Evolutionary conservation across 1,140 invertebrate species (phyloP), one percentile per base, ranked within the genome.

Genomic region (Nomia melanderi): DNA sequence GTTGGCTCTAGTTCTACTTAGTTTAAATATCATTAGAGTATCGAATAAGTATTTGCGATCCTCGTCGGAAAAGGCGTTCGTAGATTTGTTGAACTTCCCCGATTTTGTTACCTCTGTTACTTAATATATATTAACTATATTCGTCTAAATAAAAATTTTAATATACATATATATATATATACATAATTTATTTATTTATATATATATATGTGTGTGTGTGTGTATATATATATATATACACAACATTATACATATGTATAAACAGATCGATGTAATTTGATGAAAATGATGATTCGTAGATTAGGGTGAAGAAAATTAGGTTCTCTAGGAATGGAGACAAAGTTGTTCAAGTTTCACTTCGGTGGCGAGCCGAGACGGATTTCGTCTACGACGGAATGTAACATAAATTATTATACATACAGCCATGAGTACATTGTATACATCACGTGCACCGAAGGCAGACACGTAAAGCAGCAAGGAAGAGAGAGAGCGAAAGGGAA

Each of bases 311-410:
- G 47, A 20, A 44, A 39, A 39, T 39, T 74, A 67, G 77, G 76
- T 88, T 90, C 89, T 88, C 79, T 87, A 84, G 84, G 41, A 67
- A 74, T 86, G 82, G 73, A 88, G 56, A 59, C 31, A 79, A 86
- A 65, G 82, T 88, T 91, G 88, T 91, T 91, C 88, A 90, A 90
- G 88, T 89, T 91, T 89, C 86, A 87, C 73, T 82, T 69, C 75
- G 78, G 67, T 54, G 66, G 47, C 75, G 74, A 44, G n/a, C 78
- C 65, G 47, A 11, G 66, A 53, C 29, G 44, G 23, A 50, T 65
- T 73, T 60, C 77, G 59, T 57, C 77, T 75, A 73, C 64, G 65
- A 77, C 65, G 82, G 77, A 78, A 63, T 86, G 81, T 89, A 88
- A 85, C 83, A 87, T 87, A 83, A 56, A 83, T 36, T 60, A 85